Evolutionary conservation across 1,140 invertebrate genomes (phyloP).

Genomic region (Drusus annulatus): DNA sequence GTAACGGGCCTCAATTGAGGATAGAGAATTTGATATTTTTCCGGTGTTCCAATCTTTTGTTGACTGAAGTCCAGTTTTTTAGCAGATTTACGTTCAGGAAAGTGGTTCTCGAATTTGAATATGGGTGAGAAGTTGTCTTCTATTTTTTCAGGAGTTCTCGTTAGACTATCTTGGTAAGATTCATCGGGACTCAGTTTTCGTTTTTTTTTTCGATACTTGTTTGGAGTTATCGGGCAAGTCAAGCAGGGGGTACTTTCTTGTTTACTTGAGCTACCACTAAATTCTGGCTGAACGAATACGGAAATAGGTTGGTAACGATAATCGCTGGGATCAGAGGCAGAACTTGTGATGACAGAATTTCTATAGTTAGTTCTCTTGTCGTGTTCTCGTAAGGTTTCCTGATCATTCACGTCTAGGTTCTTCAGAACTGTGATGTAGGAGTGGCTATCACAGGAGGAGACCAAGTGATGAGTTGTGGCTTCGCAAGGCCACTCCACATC

Average conservation of each 20-base stretch:
- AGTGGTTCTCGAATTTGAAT: conserved; percentile 24
- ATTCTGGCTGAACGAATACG: not conserved
- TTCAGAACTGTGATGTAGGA: not conserved
- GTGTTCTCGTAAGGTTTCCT: not conserved
- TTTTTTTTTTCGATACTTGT: not conserved
- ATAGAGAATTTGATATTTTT: conserved; percentile 55
- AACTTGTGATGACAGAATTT: conserved; percentile 4
- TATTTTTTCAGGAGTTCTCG: not conserved
- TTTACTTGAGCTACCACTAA: not conserved
- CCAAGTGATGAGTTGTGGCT: not conserved
- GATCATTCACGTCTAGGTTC: not conserved
- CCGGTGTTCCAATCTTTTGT: conserved; percentile 51
- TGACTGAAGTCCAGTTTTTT: conserved; percentile 38
- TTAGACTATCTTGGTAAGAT: not conserved
- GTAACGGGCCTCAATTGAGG: conserved; percentile 43
- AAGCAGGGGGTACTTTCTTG: not conserved
- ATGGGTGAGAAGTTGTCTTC: conserved; percentile 29
- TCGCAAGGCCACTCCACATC: conserved; percentile 15
- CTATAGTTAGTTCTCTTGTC: not conserved
- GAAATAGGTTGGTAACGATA: not conserved
- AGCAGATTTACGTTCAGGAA: conserved; percentile 14
- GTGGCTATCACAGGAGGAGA: not conserved
- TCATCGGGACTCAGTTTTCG: conserved; percentile 5
- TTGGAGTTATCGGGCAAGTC: not conserved
- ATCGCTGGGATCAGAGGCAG: conserved; percentile 21